Base-by-base conservation (phyloP, 2,888 invertebrate genomes). In the Caenorhabditis sp. region DNA sequence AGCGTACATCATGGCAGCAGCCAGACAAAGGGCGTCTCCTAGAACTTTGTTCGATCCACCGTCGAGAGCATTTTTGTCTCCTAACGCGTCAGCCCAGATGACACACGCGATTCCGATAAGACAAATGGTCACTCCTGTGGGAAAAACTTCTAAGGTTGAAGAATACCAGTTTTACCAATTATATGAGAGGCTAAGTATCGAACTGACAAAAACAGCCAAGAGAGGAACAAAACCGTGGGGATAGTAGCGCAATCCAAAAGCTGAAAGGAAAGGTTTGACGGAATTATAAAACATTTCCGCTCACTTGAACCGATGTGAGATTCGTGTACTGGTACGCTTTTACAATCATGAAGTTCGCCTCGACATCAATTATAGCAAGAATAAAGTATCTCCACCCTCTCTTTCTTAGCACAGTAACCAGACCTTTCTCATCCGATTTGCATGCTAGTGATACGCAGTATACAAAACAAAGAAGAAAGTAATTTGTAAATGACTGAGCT, bases 191-290 rank as follows among this genome's bases (percentile, higher is more conserved):
- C 81, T 20, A 87, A 68, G 83, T 95, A 95, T 83, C 95, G 93
- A 79, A 95, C 95, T 8, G 95, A 95, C 26, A 96, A 93, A 92
- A 95, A 95, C 0, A 95, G 93, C 88, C 95, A 95, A 0, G 96
- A 96, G 37, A 96, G 92, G 37, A 94, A 94, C 84, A 96, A 92
- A 4, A 96, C 96, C 11, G 95, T 95, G 0, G 96, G 95, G 70
- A 96, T 95, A 5, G 95, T 95, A 82, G 95, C 95, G 92, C 96
- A 96, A 85, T 96, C 95, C 89, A 96, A 93, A 91, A 96, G 93
- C 95, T 96, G 94, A 93, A 95, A 94, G 92, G n/a, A 15, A 56
- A 44, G 15, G 18, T 40, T 20, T 26, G 18, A n/a, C 15, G n/a
- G n/a, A 47, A 35, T 51, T 32, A 58, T 47, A 32, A 58, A 26